phyloP scores from a whole-genome alignment of 2,797 vertebrate species.

The Eulemur coronatus region DNA sequence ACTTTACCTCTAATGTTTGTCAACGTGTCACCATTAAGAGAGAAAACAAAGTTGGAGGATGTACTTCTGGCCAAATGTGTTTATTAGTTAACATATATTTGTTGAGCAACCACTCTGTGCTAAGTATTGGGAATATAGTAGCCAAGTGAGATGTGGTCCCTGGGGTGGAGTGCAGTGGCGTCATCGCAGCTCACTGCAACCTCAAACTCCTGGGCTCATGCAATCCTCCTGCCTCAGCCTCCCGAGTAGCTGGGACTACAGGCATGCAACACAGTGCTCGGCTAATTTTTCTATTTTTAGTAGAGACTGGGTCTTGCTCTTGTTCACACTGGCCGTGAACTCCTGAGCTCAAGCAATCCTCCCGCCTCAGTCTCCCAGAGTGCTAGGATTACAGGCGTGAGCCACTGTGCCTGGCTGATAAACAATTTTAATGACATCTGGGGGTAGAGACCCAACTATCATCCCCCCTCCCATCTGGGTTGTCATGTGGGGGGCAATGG shows the following conservation, averaged over 20 bases:
- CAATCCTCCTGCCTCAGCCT: too few species aligned
- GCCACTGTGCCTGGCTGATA: background rate
- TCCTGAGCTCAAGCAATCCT: too few species aligned
- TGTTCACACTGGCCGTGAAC: too few species aligned
- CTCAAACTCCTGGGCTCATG: too few species aligned
- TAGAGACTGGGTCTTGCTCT: too few species aligned
- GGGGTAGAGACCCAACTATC: background rate
- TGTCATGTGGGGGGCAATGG: background rate
- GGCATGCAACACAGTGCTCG: too few species aligned
- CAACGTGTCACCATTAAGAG: conserved; percentile 48
- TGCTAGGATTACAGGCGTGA: too few species aligned
- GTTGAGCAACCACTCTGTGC: background rate
- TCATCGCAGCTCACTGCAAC: too few species aligned
- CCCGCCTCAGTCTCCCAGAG: too few species aligned
- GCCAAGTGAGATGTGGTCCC: background rate
- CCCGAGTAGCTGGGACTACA: too few species aligned
- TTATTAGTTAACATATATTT: background rate
- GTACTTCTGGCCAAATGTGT: conserved; percentile 30
- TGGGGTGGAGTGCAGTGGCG: background rate
- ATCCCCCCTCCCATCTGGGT: background rate
- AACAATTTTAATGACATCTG: background rate
- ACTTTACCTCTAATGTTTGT: conserved; percentile 64
- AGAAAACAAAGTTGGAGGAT: conserved; percentile 58
- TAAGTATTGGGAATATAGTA: background rate
- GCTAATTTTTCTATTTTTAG: too few species aligned